Evolutionary conservation across 1,140 invertebrate species (phyloP).

Genomic region (Drosophila nasuta): DNA sequence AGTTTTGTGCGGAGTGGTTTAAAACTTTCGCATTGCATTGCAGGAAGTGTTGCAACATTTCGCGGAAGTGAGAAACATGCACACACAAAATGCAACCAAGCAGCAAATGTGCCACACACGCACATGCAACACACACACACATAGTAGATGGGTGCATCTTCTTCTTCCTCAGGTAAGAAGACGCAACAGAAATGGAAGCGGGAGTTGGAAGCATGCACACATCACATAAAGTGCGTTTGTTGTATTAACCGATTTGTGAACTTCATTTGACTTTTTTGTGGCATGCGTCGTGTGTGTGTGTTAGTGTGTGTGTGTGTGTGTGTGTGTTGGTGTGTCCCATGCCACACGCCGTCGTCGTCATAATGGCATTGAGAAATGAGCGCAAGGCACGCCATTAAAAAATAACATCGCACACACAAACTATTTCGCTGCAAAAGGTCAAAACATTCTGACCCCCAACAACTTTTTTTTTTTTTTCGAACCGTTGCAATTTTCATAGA

Average conservation of each 20-base stretch:
- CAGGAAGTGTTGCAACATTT: constrained; percentile 61
- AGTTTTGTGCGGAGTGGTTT: constrained; percentile 4
- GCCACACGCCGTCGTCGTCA: neutral
- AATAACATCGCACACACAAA: constrained; percentile 1
- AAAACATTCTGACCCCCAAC: neutral
- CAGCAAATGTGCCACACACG: constrained; percentile 47
- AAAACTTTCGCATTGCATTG: constrained; percentile 53
- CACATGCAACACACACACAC: constrained; percentile 17
- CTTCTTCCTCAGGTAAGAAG: constrained; percentile 3
- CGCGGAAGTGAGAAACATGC: constrained; percentile 57
- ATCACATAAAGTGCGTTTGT: constrained; percentile 48
- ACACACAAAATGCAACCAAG: constrained; percentile 57
- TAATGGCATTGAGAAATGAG: constrained; percentile 33
- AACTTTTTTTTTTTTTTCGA: too few relatives aligned
- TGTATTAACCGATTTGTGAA: constrained; percentile 51
- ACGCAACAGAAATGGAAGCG: neutral
- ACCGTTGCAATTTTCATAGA: too few relatives aligned
- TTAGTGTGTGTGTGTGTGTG: too few relatives aligned
- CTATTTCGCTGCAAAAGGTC: constrained; percentile 8
- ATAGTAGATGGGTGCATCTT: constrained; percentile 2
- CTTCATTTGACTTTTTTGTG: constrained; percentile 41
- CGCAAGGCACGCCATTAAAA: constrained; percentile 30
- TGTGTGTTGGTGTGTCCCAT: neutral
- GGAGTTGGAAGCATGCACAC: constrained; percentile 9
- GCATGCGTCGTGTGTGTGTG: constrained; percentile 2